Evolutionary conservation across 2,888 invertebrate species (phyloP).

Genomic region (Cryptocephalus moraei): DNA sequence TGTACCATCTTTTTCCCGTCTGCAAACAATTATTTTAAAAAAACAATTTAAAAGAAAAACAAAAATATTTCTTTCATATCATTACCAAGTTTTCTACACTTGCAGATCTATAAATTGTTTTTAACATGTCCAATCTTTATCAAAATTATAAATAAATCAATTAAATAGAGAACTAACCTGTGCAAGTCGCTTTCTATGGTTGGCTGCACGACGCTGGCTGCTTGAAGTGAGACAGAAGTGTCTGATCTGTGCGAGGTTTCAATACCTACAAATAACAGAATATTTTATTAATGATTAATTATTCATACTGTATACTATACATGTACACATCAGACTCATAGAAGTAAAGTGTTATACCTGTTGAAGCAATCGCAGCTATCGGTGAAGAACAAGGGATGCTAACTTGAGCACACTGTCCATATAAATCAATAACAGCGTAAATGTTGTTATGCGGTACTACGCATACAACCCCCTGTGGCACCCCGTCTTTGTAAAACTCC

Average conservation of each 20-base stretch:
- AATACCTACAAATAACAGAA: constrained; percentile 6
- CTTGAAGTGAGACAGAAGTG: constrained; percentile 35
- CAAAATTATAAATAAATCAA: no score
- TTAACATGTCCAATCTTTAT: no score
- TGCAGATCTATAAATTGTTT: no score
- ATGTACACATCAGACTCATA: neutral
- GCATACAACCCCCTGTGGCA: constrained; percentile 80
- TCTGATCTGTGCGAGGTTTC: constrained; percentile 27
- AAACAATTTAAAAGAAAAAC: no score
- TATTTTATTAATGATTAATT: no score
- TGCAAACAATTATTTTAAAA: no score
- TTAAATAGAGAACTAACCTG: constrained; percentile 10
- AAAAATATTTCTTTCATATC: no score
- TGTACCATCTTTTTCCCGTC: no score
- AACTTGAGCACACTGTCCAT: constrained; percentile 91
- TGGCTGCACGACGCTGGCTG: constrained; percentile 25
- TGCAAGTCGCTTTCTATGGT: constrained; percentile 33
- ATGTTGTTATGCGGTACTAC: constrained; percentile 65
- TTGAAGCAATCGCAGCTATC: constrained; percentile 20
- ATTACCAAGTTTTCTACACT: no score
- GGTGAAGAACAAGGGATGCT: constrained; percentile 37
- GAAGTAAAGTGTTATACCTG: constrained; percentile 9
- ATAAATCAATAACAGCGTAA: constrained; percentile 90
- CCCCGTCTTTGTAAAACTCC: constrained; percentile 78
- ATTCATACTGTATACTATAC: no score